A percentile compares a stretch with the other conserved stretches of the same genome.
These are phyloP conservation scores for Syngnathus scovelli DNA, from an alignment of 2,113 vertebrate genomes.

Conservation along the genomic window DNA sequence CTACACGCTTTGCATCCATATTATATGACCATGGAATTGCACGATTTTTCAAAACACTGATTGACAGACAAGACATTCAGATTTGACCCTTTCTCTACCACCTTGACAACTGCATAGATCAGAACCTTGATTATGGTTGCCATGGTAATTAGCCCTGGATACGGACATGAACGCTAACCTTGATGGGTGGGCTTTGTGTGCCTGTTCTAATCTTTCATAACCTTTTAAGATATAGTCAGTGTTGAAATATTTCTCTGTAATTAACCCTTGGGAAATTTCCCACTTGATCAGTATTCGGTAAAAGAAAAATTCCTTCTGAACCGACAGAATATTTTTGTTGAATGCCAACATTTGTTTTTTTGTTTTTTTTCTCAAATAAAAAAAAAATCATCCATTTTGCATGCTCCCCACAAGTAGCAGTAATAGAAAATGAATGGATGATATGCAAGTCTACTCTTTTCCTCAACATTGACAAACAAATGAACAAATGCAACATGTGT, in stretches of 20 bases:
- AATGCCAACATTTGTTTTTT: background rate
- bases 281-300: background rate
- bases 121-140: constrained; percentile 61
- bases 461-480: background rate
- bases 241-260: background rate
- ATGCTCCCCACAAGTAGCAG: background rate
- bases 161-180: constrained; percentile 39
- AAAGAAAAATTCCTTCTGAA: background rate
- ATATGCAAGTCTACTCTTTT: background rate
- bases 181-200: constrained; percentile 13
- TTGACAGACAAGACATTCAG: constrained; percentile 26
- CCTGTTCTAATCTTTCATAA: constrained; percentile 10
- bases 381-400: background rate
- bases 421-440: background rate
- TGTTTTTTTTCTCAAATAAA: background rate
- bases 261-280: background rate
- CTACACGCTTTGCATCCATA: background rate
- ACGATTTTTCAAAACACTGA: constrained; percentile 19
- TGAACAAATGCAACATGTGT: background rate
- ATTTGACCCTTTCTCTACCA: constrained; percentile 46
- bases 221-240: background rate
- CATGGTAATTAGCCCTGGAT: constrained; percentile 56
- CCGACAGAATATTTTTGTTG: background rate
- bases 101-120: constrained; percentile 57
- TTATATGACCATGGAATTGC: background rate